phyloP scores from a whole-genome alignment of 2,888 invertebrate genomes.

The Brenthis ino region DNA sequence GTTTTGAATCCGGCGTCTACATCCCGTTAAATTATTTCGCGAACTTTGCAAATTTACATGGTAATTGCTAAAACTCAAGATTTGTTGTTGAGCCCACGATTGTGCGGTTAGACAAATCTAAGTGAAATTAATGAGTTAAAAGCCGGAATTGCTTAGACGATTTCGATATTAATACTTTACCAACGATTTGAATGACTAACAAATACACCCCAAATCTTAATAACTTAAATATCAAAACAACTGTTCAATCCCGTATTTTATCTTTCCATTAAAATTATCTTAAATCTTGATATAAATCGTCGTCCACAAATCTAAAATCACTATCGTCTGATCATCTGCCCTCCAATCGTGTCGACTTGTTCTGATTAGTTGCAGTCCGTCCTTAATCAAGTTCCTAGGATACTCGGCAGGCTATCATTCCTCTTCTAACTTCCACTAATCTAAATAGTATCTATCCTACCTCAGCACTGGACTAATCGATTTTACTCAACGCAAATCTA shows the following conservation, averaged over 20 bases:
- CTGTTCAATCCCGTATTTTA: too few relatives aligned
- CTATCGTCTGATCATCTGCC: constrained; percentile 13
- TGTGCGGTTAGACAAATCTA: constrained; percentile 72
- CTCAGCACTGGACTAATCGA: constrained; percentile 44
- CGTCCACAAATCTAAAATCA: constrained; percentile 7
- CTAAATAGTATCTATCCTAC: constrained; percentile 44
- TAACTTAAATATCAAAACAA: too few relatives aligned
- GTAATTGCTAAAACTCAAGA: constrained; percentile 82
- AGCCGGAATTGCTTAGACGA: constrained; percentile 56
- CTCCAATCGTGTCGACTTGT: constrained; percentile 17
- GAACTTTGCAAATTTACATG: constrained; percentile 81
- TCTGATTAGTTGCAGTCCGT: constrained; percentile 24
- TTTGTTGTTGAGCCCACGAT: constrained; percentile 77
- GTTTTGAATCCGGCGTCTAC: constrained; percentile 79
- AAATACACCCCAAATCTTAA: too few relatives aligned
- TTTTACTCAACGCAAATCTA: constrained; percentile 43
- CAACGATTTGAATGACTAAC: too few relatives aligned
- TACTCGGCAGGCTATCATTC: constrained; percentile 26
- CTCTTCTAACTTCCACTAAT: constrained; percentile 44
- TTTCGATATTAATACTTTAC: constrained; percentile 15
- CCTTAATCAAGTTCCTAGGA: constrained; percentile 25
- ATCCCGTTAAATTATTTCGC: constrained; percentile 79
- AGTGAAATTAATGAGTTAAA: constrained; percentile 65
- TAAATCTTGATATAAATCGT: too few relatives aligned
- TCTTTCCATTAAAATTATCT: too few relatives aligned